phyloP scores from a whole-genome alignment of 2,113 vertebrate species.

The Hippocampus barbouri region DNA sequence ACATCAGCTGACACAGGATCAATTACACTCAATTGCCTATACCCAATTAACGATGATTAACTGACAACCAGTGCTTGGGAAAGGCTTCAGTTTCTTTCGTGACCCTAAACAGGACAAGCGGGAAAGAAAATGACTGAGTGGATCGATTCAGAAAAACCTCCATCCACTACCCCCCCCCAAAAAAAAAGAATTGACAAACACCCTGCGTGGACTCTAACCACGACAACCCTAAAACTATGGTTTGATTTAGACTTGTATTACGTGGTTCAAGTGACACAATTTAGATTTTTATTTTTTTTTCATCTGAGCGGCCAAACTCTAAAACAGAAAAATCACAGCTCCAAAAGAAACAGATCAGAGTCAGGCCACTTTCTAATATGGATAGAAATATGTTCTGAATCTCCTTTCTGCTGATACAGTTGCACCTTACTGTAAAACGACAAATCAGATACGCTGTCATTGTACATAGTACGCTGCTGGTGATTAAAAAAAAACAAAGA shows the following conservation, averaged over 20 bases:
- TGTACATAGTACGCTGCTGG: too few species aligned
- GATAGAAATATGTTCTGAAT: not conserved
- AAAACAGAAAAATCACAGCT: too few species aligned
- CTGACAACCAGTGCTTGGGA: not conserved
- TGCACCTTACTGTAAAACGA: too few species aligned
- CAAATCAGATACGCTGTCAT: too few species aligned
- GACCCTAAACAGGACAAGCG: not conserved
- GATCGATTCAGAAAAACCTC: not conserved
- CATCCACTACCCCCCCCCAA: too few species aligned
- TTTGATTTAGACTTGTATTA: not conserved
- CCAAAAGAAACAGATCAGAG: not conserved
- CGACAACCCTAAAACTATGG: not conserved
- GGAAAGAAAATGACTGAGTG: not conserved
- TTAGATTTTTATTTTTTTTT: too few species aligned
- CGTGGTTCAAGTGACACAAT: not conserved
- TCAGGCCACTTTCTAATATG: not conserved
- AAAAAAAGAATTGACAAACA: too few species aligned
- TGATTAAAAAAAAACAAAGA: too few species aligned
- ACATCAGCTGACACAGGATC: slow-evolving; percentile 22
- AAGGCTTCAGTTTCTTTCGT: not conserved
- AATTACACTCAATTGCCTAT: slow-evolving; percentile 26
- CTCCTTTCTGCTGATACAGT: too few species aligned
- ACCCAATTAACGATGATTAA: not conserved
- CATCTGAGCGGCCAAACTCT: not conserved
- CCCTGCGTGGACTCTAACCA: not conserved